Percentiles rank a stretch among this genome's conserved stretches.
Evolutionary conservation across 2,113 vertebrate species (phyloP).

Genomic region (Chroicocephalus ridibundus): DNA sequence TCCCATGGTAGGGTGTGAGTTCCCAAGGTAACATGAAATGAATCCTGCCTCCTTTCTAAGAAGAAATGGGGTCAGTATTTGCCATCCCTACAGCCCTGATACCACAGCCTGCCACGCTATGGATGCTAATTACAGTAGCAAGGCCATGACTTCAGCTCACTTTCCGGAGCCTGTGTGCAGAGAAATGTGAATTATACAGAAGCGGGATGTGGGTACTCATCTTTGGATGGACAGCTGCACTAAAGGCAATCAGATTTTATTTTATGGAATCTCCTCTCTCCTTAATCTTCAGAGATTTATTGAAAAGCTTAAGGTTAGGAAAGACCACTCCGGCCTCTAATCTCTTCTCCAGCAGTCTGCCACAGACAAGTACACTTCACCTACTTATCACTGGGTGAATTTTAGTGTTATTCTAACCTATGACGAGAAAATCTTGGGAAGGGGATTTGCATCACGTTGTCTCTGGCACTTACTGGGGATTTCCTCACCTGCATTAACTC

Average conservation of each 20-base stretch:
- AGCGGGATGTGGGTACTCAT: background rate
- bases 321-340: background rate
- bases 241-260: conserved; percentile 8
- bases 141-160: background rate
- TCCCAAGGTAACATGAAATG: background rate
- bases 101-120: background rate
- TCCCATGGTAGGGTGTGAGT: background rate
- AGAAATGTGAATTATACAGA: background rate
- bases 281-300: conserved; percentile 40
- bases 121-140: background rate
- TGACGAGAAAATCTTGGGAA: background rate
- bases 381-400: background rate
- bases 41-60: background rate
- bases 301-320: background rate
- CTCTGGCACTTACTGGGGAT: background rate
- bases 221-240: background rate
- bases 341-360: background rate
- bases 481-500: background rate
- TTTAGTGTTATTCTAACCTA: background rate
- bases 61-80: background rate
- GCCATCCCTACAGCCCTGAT: background rate
- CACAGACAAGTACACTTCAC: background rate
- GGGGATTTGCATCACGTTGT: accelerated
- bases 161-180: background rate
- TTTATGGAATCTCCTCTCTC: background rate